Evolutionary conservation across 2,888 invertebrate species (phyloP).

Genomic region (Scelioninae gen. 2): DNA sequence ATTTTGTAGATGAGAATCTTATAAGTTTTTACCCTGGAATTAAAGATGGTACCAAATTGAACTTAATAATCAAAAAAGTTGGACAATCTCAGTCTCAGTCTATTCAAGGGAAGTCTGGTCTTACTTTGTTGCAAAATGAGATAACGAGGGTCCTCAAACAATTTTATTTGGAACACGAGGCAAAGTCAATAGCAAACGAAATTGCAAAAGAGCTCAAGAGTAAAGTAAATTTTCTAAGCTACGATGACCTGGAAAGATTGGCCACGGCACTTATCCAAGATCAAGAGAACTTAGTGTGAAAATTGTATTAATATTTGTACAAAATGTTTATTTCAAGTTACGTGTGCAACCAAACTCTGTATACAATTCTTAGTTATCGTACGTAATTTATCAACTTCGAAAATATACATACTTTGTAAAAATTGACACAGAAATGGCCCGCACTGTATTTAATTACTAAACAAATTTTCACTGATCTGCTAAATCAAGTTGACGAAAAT

Average conservation of each 20-base stretch:
- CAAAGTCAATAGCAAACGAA: conserved; percentile 79
- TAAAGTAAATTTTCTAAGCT: conserved; percentile 78
- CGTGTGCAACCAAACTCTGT: conserved; percentile 11
- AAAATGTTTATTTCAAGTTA: conserved; percentile 36
- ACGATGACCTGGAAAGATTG: conserved; percentile 79
- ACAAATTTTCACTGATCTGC: conserved; percentile 76
- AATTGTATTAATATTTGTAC: conserved; percentile 5
- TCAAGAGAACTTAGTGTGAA: conserved; percentile 80
- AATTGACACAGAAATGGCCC: background rate
- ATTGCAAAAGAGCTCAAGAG: conserved; percentile 78
- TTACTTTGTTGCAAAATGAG: conserved; percentile 78
- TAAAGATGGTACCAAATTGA: conserved; percentile 85
- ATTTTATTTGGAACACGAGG: conserved; percentile 81
- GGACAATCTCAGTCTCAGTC: conserved; percentile 68
- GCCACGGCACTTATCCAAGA: conserved; percentile 80
- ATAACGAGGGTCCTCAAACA: conserved; percentile 79
- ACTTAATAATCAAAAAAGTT: conserved; percentile 83
- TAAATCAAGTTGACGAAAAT: conserved; percentile 86
- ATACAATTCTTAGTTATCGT: conserved; percentile 16
- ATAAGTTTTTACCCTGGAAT: conserved; percentile 83
- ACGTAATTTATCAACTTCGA: conserved; percentile 21
- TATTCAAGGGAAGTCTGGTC: conserved; percentile 65
- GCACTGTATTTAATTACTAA: background rate
- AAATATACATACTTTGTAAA: conserved; percentile 43
- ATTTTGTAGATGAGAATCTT: conserved; percentile 80